Percentiles rank a stretch among this genome's conserved stretches.
phyloP scores from a whole-genome alignment of 2,113 vertebrate species.

The Pollachius pollachius region DNA sequence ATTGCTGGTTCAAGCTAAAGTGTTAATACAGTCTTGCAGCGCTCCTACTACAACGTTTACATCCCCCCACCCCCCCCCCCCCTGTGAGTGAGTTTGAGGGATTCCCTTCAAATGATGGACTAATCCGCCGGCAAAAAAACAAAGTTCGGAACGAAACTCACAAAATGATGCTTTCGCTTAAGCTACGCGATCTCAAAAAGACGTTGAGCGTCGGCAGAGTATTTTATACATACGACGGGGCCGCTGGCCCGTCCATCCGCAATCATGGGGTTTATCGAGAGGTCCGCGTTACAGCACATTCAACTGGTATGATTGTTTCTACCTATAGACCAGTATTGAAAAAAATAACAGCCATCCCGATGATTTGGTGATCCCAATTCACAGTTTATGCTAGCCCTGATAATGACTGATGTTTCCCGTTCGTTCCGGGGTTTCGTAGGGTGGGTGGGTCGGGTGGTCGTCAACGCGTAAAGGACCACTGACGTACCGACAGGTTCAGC shows the following conservation, averaged over 20 bases:
- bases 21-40: slow-evolving; percentile 20
- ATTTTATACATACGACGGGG: too few relatives aligned
- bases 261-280: not conserved
- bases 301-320: not conserved
- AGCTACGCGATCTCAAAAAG: not conserved
- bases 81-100: slow-evolving; percentile 3
- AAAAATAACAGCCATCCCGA: slow-evolving; percentile 36
- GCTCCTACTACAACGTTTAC: too few relatives aligned
- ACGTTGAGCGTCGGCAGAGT: too few relatives aligned
- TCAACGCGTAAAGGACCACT: slow-evolving; percentile 38
- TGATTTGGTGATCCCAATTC: slow-evolving; percentile 55
- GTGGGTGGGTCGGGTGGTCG: slow-evolving; percentile 22
- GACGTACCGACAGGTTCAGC: slow-evolving; percentile 45
- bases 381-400: slow-evolving; percentile 66
- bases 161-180: not conserved
- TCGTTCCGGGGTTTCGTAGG: slow-evolving; percentile 26
- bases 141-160: slow-evolving; percentile 10
- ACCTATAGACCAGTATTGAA: not conserved
- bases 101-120: slow-evolving; percentile 7
- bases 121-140: slow-evolving; percentile 29
- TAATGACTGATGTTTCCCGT: slow-evolving; percentile 10
- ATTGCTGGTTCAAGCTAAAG: slow-evolving; percentile 34
- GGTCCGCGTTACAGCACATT: slow-evolving; percentile 3
- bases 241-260: not conserved
- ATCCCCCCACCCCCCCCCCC: not conserved